Percentiles rank a stretch among this genome's conserved stretches.
These are phyloP conservation scores for Protobothrops mucrosquamatus DNA, from an alignment of 2,113 vertebrate genomes.

Conservation along the genomic window DNA sequence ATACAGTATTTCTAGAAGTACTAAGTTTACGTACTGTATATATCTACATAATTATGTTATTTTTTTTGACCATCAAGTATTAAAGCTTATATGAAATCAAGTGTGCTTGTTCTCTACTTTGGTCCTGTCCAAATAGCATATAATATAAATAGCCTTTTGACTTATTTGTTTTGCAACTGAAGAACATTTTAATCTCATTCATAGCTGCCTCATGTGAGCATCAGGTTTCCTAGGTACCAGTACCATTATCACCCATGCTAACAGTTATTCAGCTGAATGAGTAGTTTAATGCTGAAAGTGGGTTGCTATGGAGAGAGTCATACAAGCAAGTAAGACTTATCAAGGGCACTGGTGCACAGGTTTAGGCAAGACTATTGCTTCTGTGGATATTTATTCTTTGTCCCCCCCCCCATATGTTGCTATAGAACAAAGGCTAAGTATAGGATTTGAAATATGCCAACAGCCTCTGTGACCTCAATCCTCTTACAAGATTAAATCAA, in stretches of 20 bases:
- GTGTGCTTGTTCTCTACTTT: background rate
- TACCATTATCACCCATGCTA: conserved; percentile 11
- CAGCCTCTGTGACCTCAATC: conserved; percentile 23
- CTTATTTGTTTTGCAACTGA: conserved; percentile 22
- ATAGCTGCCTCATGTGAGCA: conserved; percentile 1
- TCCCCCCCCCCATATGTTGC: conserved; percentile 37
- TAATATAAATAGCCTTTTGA: background rate
- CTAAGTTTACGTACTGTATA: no score
- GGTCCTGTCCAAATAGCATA: background rate
- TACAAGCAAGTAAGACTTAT: conserved; percentile 24
- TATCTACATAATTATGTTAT: background rate
- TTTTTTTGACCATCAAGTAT: background rate
- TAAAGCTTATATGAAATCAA: background rate
- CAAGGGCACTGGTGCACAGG: conserved; percentile 1
- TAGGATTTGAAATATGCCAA: conserved; percentile 52
- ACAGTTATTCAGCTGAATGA: conserved; percentile 42
- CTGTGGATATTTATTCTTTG: conserved; percentile 47
- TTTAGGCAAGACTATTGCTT: conserved; percentile 46
- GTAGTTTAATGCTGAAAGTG: conserved; percentile 46
- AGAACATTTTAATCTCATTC: conserved; percentile 1
- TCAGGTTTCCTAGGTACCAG: background rate
- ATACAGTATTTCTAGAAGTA: background rate
- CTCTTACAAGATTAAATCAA: conserved; percentile 47
- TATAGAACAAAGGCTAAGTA: conserved; percentile 52
- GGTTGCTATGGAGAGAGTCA: conserved; percentile 57